Base-by-base conservation (phyloP, 2,113 vertebrate species). In the Engraulis encrasicolus region DNA sequence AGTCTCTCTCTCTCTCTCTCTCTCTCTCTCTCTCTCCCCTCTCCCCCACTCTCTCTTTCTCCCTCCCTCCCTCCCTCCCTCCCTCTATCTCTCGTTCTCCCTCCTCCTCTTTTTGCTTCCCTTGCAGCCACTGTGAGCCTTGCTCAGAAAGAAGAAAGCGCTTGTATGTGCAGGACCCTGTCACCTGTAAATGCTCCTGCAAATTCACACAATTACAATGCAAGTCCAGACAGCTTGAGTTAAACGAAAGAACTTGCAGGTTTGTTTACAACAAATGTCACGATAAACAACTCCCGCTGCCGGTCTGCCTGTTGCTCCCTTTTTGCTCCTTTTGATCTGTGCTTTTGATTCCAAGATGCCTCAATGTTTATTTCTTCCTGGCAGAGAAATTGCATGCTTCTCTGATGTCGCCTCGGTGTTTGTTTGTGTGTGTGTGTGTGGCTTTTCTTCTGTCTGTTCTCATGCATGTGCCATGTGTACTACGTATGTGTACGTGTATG, bases 181-280 rank as follows among this genome's bases (percentile, higher is more conserved):
- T 97, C 96, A 98, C 96, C 96, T 99, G 98, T 97, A 96, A 96
- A 96, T 99, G 98, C 93, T 97, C 98, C 96, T 99, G 98, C 96
- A 99, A 97, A 98, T 96, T 96, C 96, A 97, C 97, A 96, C 96
- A 98, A 91, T 98, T 97, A 94, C 96, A 97, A 96, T 98, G 98
- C 97, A 97, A 97, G 96, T 97, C 97, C 95, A 97, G 96, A 94
- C 96, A 97, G 93, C 98, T 98, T 97, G 97, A 98, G 95, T 97
- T 99, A 99, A 99, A 99, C 96, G 95, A 98, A 95, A 96, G 96
- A 96, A 98, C 96, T 96, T 99, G 98, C 98, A 99, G 98, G 98
- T 99, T 98, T 97, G 98, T 98, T 96, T 95, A 91, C 80, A 85
- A 93, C 84, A 93, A 93, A 92, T 93, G 80, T 78, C 93, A 91